Evolutionary conservation across 2,888 invertebrate genomes (phyloP).

Genomic region (Eupeodes latifasciatus): DNA sequence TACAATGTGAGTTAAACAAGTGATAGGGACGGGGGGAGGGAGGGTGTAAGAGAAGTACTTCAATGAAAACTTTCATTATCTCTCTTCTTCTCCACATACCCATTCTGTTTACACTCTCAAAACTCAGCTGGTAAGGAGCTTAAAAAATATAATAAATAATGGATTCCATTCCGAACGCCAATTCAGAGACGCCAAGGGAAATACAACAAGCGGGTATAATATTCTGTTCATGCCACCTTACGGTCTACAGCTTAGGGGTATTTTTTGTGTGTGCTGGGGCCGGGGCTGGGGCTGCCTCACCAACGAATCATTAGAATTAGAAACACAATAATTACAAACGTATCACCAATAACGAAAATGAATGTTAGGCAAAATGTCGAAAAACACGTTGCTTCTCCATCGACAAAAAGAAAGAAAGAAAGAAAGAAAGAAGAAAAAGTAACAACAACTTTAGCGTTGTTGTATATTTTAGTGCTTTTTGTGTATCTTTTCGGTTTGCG

Average conservation of each 20-base stretch:
- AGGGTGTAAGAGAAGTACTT: not conserved
- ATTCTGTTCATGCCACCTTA: not conserved
- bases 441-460: not conserved
- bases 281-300: constrained; percentile 15
- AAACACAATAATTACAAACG: constrained; percentile 19
- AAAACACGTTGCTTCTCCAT: constrained; percentile 66
- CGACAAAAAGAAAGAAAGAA: not conserved
- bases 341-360: constrained; percentile 61
- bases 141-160: constrained; percentile 26
- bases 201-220: not conserved
- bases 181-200: not conserved
- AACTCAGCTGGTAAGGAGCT: constrained; percentile 50
- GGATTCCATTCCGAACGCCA: not conserved
- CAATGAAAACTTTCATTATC: constrained; percentile 58
- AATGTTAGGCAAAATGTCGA: constrained; percentile 18
- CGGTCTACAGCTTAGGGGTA: constrained; percentile 12
- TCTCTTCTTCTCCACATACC: constrained; percentile 11
- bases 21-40: not conserved
- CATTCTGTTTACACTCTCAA: constrained; percentile 50
- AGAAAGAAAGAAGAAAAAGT: not conserved
- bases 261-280: not conserved
- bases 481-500: constrained; percentile 51
- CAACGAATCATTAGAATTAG: constrained; percentile 54
- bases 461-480: constrained; percentile 31
- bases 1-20: not conserved